These are phyloP conservation scores for Myotis findleyi DNA, from an alignment of 2,797 vertebrate genomes.

Conservation along the genomic window DNA sequence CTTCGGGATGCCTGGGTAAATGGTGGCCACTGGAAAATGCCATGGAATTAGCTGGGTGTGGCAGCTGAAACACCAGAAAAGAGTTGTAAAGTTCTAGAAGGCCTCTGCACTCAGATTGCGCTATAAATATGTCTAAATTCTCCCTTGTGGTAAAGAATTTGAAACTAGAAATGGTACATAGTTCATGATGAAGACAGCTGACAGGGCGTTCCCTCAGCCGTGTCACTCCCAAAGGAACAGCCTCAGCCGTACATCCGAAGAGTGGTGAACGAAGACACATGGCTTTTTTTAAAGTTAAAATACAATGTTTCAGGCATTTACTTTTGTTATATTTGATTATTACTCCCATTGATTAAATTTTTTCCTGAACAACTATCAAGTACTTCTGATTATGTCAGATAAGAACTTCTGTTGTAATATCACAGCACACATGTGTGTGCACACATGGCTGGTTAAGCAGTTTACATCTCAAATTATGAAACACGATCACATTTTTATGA, in stretches of 20 bases:
- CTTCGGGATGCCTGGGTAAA: not conserved
- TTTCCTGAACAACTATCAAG: not conserved
- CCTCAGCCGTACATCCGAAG: not conserved
- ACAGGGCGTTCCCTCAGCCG: accelerated
- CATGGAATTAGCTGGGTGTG: not conserved
- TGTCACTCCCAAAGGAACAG: not conserved
- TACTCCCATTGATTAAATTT: not conserved
- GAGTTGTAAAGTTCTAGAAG: not conserved
- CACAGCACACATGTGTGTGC: not conserved
- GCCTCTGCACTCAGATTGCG: not conserved
- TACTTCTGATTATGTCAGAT: not conserved
- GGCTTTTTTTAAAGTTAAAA: not conserved
- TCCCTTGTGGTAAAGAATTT: not conserved
- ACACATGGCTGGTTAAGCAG: not conserved
- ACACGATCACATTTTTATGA: not conserved
- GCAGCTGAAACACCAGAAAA: not conserved
- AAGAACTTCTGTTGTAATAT: not conserved
- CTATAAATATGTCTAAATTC: not conserved
- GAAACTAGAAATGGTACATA: not conserved
- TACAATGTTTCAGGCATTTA: not conserved
- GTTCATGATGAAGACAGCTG: not conserved
- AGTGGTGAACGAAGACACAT: not conserved
- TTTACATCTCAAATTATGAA: not conserved
- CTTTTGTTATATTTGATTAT: not conserved
- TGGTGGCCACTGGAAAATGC: not conserved